phyloP scores from a whole-genome alignment of 2,888 invertebrate genomes.

The Philhelius pedissequus region DNA sequence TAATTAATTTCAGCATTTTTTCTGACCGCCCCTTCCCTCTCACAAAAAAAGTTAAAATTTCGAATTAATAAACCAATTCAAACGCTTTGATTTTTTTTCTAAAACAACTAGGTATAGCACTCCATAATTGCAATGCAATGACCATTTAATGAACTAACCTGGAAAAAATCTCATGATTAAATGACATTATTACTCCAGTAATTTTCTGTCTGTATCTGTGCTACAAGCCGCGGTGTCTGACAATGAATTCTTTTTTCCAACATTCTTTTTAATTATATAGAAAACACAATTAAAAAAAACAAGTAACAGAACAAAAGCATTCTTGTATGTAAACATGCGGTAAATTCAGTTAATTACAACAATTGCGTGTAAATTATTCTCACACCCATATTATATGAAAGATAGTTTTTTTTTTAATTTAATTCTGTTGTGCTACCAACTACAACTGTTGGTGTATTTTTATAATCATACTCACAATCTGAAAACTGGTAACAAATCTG shows the following conservation, averaged over 20 bases:
- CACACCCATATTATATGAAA: slow-evolving; percentile 28
- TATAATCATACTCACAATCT: slow-evolving; percentile 16
- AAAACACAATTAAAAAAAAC: neutral
- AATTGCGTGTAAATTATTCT: slow-evolving; percentile 46
- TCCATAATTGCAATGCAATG: slow-evolving; percentile 20
- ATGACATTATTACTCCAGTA: neutral
- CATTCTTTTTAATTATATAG: slow-evolving; percentile 15
- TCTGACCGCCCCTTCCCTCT: neutral
- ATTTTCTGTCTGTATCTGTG: neutral
- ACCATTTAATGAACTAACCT: slow-evolving; percentile 19
- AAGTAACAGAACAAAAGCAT: slow-evolving; percentile 5
- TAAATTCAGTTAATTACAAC: slow-evolving; percentile 37
- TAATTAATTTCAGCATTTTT: too few species aligned
- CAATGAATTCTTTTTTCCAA: slow-evolving; percentile 1
- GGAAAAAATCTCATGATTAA: slow-evolving; percentile 12
- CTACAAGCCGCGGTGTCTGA: slow-evolving; percentile 8
- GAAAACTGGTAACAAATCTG: slow-evolving; percentile 56
- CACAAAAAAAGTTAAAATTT: too few species aligned
- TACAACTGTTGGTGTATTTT: slow-evolving; percentile 12
- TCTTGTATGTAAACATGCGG: slow-evolving; percentile 16
- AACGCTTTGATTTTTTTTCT: neutral
- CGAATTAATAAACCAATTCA: neutral
- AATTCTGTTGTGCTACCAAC: neutral
- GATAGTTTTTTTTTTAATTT: neutral
- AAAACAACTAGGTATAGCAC: neutral